A percentile compares a stretch with the other conserved stretches of the same genome.
Evolutionary conservation across 2,888 invertebrate genomes (phyloP).

Genomic region (Orthosia gracilis): DNA sequence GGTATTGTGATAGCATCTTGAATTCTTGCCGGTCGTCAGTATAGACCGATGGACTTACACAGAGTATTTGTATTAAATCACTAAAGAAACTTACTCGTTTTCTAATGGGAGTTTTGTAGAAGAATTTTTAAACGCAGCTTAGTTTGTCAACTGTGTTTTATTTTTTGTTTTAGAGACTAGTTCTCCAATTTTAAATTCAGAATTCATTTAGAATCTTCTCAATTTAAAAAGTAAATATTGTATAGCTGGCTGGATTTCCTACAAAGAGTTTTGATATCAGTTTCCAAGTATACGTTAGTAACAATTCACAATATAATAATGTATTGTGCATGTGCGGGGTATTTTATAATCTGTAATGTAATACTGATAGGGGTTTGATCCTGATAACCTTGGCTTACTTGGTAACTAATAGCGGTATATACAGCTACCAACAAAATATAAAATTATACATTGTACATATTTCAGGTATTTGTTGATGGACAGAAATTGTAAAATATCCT

Average conservation of each 20-base stretch:
- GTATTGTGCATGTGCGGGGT: slow-evolving; percentile 55
- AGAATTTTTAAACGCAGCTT: slow-evolving; percentile 25
- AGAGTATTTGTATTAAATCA: slow-evolving; percentile 57
- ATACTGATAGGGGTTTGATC: slow-evolving; percentile 64
- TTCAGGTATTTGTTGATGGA: slow-evolving; percentile 3
- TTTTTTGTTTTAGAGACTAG: neutral
- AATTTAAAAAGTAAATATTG: neutral
- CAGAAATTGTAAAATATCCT: slow-evolving; percentile 24
- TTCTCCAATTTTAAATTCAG: slow-evolving; percentile 19
- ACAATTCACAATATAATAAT: slow-evolving; percentile 58
- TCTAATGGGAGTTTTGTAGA: slow-evolving; percentile 21
- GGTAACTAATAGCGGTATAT: slow-evolving; percentile 52
- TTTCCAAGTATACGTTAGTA: slow-evolving; percentile 54
- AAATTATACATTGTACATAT: neutral
- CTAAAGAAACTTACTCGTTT: slow-evolving; percentile 28
- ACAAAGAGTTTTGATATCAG: slow-evolving; percentile 53
- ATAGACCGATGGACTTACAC: slow-evolving; percentile 64
- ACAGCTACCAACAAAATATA: slow-evolving; percentile 19
- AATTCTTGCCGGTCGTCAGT: slow-evolving; percentile 81
- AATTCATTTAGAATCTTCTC: neutral
- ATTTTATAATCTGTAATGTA: slow-evolving; percentile 63
- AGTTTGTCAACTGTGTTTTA: slow-evolving; percentile 17
- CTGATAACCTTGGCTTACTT: slow-evolving; percentile 66
- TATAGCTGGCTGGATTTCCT: neutral
- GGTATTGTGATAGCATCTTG: slow-evolving; percentile 85